phyloP scores from a whole-genome alignment of 2,888 invertebrate species.

The Dorcus hopei region DNA sequence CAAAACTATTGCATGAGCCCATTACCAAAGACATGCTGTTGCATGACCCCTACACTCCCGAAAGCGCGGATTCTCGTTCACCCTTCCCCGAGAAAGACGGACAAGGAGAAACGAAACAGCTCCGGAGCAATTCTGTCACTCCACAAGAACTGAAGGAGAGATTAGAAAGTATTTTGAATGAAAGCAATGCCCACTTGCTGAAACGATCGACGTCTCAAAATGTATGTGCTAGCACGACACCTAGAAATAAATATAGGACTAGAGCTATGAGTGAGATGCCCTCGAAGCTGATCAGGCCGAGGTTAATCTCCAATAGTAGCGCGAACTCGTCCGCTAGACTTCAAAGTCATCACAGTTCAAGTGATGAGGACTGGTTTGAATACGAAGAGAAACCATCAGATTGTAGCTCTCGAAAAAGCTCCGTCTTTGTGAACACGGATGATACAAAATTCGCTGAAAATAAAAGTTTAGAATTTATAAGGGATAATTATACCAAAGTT shows the following conservation, averaged over 20 bases:
- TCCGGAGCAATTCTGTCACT: constrained; percentile 52
- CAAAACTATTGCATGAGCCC: constrained; percentile 54
- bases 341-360: constrained; percentile 50
- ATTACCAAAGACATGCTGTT: constrained; percentile 49
- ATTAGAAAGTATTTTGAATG: constrained; percentile 52
- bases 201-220: constrained; percentile 36
- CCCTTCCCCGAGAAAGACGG: constrained; percentile 57
- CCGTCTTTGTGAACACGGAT: constrained; percentile 11
- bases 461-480: constrained; percentile 14
- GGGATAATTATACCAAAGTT: constrained; percentile 16
- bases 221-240: constrained; percentile 14
- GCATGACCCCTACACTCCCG: constrained; percentile 79
- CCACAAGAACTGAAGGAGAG: constrained; percentile 63
- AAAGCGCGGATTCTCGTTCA: constrained; percentile 74
- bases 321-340: constrained; percentile 38
- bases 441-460: constrained; percentile 14
- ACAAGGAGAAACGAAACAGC: constrained; percentile 38
- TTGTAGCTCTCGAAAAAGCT: constrained; percentile 10
- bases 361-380: constrained; percentile 52
- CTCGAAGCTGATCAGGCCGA: constrained; percentile 25
- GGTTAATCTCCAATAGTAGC: constrained; percentile 29
- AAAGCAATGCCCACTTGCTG: constrained; percentile 30
- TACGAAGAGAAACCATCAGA: constrained; percentile 33
- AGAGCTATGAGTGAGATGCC: constrained; percentile 42
- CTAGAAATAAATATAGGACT: constrained; percentile 23